These are phyloP conservation scores for Dicyrtomina minuta DNA, from an alignment of 2,888 invertebrate genomes.

Conservation along the genomic window DNA sequence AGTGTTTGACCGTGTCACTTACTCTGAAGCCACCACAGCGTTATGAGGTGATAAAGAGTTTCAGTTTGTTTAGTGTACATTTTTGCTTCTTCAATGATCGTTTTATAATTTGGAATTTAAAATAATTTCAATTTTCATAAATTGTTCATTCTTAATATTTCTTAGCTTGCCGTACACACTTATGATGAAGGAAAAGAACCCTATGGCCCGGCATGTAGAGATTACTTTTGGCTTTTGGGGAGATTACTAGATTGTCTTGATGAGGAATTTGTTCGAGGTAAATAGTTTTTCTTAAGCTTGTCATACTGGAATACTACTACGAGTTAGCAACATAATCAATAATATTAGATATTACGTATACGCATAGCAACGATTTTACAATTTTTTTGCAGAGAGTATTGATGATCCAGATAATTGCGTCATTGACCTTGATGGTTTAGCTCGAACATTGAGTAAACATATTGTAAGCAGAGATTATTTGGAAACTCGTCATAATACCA, in stretches of 20 bases:
- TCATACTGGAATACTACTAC: no score
- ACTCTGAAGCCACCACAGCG: conserved; percentile 71
- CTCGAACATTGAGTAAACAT: conserved; percentile 68
- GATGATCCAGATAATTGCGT: conserved; percentile 62
- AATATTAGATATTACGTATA: no score
- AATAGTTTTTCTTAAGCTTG: neutral
- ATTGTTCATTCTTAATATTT: neutral
- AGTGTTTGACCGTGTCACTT: conserved; percentile 79
- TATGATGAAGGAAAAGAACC: conserved; percentile 84
- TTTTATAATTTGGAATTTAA: conserved; percentile 17
- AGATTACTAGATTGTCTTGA: conserved; percentile 82
- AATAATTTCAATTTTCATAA: neutral
- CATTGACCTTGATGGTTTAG: conserved; percentile 72
- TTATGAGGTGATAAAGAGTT: conserved; percentile 57
- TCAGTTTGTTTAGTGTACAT: neutral
- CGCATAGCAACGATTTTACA: no score
- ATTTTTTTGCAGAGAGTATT: conserved; percentile 59
- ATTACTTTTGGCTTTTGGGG: conserved; percentile 91
- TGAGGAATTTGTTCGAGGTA: conserved; percentile 73
- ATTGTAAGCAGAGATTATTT: conserved; percentile 76
- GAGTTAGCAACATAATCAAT: no score
- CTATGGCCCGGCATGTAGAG: conserved; percentile 89
- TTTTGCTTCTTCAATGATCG: neutral
- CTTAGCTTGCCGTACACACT: conserved; percentile 25
- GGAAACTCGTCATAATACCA: conserved; percentile 76